Evolutionary conservation across 2,113 vertebrate genomes (phyloP), one percentile per base, ranked within the genome.

Genomic region (Hiodon tergisus): DNA sequence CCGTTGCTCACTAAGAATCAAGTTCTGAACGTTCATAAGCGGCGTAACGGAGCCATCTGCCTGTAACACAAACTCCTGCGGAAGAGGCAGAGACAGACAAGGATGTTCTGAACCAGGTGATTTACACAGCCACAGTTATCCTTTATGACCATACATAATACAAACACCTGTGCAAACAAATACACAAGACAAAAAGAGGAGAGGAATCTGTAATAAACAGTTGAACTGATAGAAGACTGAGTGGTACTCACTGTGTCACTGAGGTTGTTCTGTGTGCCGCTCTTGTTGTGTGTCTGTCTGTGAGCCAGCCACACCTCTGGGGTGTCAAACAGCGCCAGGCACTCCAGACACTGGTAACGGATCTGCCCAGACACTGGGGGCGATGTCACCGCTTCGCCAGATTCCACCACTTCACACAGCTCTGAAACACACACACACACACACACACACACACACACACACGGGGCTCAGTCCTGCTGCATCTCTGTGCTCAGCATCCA

Each of bases 271-370:
- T 92, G 88, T 2, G 89, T 89, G 81, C 89, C 90, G 71, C 87
- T 91, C 75, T 89, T 87, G 77, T 80, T 90, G 80, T 94, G 93
- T 7, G 84, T 90, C 75, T 87, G 87, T 63, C 94, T 88, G 79
- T 96, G 95, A 65, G 92, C 89, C 74, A 96, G 82, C 93, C 94
- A 95, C 16, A 92, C 86, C 6, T 93, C 93, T 0, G 94, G 91
- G 0, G 92, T 91, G 66, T 91, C 84, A 52, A 96, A 96, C 17
- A 96, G 88, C 67, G 93, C 91, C 77, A 93, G 87, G 73, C 95
- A 96, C 75, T 95, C 93, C 3, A 92, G 88, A 74, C 95, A 96
- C 83, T 96, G 94, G 85, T 95, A 96, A 77, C 92, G 93, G 69
- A 95, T 93, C 10, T 94, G 91, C 61, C 89, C 87, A 0, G 81